Base-by-base conservation (phyloP, 2,888 invertebrate genomes). In the Meandrusa payeni region DNA sequence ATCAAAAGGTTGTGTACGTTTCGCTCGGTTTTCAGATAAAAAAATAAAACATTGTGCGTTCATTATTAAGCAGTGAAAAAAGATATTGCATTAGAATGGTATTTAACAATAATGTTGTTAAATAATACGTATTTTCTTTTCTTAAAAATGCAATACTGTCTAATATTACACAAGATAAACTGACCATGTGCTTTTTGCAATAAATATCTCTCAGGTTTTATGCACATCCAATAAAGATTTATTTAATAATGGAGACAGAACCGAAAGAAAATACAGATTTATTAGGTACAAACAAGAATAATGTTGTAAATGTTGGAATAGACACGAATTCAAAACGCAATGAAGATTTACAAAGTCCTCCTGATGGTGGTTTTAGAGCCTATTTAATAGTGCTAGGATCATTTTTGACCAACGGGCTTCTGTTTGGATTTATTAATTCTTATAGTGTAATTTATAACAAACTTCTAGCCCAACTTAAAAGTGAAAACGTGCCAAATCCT, bases 351-450 rank as follows among this genome's bases (percentile, higher is more conserved):
- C 66, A 59, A 32, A 82, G 77, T 15, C 91, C 91, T 11, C 93
- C 93, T 0, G 94, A 96, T 76, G 95, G 95, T 5, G 95, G 95
- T 0, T 54, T 90, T 6, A 89, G 94, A 60, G 96, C 95, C 0
- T 95, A 94, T 91, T 77, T 93, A 47, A 93, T 97, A 7, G 91
- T 96, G 90, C 60, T 95, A 26, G 95, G 93, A 27, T 95, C 97
- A 45, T 96, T 97, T 75, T 86, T 96, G 45, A 94, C 94, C 62
- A 97, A 97, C 76, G 97, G 97, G 3, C 92, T 97, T 36, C 88
- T 97, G 37, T 97, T 97, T 76, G 96, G 97, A 31, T 92, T 96
- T 28, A 96, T 97, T 64, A 97, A 97, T 83, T 94, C 94, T 0
- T 96, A 94, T 69, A 94, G 96, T 54, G 92, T 96, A 15, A 89